These are phyloP conservation scores for Brachionus angularis DNA, from an alignment of 1,140 invertebrate genomes.

Conservation along the genomic window DNA sequence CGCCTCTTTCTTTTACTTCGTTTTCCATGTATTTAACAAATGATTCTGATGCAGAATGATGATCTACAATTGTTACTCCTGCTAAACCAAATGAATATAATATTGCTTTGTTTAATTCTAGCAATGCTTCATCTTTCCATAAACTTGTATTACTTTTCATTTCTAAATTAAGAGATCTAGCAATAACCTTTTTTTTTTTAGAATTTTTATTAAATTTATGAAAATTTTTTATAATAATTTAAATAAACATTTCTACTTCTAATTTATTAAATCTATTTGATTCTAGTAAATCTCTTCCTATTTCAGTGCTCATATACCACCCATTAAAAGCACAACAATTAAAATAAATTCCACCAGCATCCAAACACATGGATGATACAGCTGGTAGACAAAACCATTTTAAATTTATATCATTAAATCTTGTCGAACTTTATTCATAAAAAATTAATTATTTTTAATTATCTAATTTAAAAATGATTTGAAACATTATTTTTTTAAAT, in stretches of 20 bases:
- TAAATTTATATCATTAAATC: constrained; percentile 76
- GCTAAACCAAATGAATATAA: constrained; percentile 80
- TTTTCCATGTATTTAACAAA: constrained; percentile 94
- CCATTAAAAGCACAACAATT: constrained; percentile 87
- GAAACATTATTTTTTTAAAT: constrained; percentile 52
- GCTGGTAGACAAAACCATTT: constrained; percentile 84
- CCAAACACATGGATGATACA: constrained; percentile 82
- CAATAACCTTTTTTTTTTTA: constrained; percentile 66
- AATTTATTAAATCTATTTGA: constrained; percentile 77
- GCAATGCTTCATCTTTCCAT: constrained; percentile 86
- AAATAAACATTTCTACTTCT: no score
- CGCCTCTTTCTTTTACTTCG: constrained; percentile 78
- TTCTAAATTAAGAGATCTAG: constrained; percentile 78
- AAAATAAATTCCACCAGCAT: constrained; percentile 90
- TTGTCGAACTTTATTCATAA: constrained; percentile 46
- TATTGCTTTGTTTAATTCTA: constrained; percentile 84
- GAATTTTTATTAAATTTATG: no score
- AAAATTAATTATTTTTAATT: not conserved
- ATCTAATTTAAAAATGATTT: not conserved
- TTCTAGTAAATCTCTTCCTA: constrained; percentile 83
- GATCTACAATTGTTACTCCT: constrained; percentile 88
- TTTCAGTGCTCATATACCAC: constrained; percentile 96
- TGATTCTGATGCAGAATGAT: constrained; percentile 88
- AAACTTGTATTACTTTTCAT: constrained; percentile 73
- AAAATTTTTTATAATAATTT: no score